These are phyloP conservation scores for Leptodactylus fallax DNA, from an alignment of 2,797 vertebrate genomes.

Conservation along the genomic window DNA sequence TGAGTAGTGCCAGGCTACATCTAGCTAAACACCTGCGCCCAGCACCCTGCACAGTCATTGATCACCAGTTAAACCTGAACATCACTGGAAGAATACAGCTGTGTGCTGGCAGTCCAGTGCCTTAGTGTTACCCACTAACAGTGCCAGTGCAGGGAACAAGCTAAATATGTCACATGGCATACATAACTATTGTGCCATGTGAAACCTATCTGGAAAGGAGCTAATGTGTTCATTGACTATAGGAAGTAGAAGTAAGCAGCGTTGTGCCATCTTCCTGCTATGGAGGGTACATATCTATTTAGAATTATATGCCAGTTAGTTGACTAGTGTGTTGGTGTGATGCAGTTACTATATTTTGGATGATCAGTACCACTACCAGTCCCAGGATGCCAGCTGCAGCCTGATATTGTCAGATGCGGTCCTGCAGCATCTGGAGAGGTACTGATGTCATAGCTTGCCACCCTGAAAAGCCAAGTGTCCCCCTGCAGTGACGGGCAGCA, in stretches of 20 bases:
- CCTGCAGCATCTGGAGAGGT: not conserved
- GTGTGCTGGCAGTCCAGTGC: not conserved
- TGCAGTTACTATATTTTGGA: not conserved
- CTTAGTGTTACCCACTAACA: no score
- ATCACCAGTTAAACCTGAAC: not conserved
- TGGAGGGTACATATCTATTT: not conserved
- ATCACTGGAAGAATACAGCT: no score
- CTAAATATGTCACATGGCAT: not conserved
- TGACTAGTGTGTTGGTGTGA: not conserved
- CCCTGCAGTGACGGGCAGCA: constrained; percentile 6
- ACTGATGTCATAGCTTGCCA: not conserved
- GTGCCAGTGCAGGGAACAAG: no score
- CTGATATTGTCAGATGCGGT: not conserved
- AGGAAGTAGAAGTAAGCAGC: not conserved
- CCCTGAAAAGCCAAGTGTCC: not conserved
- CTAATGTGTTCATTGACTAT: not conserved
- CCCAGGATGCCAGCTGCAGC: not conserved
- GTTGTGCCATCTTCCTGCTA: not conserved
- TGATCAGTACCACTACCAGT: not conserved
- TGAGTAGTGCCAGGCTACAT: not conserved
- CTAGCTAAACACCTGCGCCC: no score
- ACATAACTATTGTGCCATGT: not conserved
- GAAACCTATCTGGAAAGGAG: not conserved
- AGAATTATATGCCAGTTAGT: not conserved
- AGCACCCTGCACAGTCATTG: not conserved